phyloP scores from a whole-genome alignment of 35 echinoderm and acorn worm species.

The Eucidaris tribuloides region DNA sequence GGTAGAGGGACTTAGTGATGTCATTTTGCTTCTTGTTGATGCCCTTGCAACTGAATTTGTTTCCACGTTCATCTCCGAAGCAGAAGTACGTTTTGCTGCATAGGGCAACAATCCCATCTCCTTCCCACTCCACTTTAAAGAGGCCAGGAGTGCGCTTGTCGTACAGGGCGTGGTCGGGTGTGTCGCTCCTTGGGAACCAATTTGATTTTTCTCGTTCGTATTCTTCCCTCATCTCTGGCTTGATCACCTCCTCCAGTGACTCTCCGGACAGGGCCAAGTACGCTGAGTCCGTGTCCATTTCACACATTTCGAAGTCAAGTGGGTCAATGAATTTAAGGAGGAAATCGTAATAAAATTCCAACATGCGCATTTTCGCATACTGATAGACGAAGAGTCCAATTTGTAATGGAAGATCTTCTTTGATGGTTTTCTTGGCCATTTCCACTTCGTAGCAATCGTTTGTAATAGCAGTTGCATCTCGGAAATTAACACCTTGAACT shows the following conservation, averaged over 20 bases:
- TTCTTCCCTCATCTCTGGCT: not conserved
- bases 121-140: conserved; percentile 43
- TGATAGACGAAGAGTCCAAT: conserved; percentile 16
- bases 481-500: not conserved
- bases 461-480: not conserved
- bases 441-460: conserved; percentile 14
- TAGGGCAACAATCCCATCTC: conserved; percentile 30
- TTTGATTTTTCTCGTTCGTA: not conserved
- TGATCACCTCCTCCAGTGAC: not conserved
- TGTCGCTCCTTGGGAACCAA: conserved; percentile 34
- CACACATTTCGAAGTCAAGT: conserved; percentile 14
- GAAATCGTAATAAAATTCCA: no score
- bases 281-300: no score
- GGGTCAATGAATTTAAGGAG: conserved; percentile 1
- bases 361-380: not conserved
- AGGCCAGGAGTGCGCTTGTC: conserved; percentile 13
- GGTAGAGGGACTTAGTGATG: not conserved
- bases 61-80: not conserved
- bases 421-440: conserved; percentile 19
- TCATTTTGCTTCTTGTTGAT: conserved; percentile 28
- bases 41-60: conserved; percentile 34
- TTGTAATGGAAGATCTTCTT: not conserved
- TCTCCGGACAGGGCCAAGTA: conserved; percentile 13
- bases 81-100: conserved; percentile 28
- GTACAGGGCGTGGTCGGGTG: not conserved